phyloP scores from a whole-genome alignment of 2,113 vertebrate genomes.

The Nettapus auritus region DNA sequence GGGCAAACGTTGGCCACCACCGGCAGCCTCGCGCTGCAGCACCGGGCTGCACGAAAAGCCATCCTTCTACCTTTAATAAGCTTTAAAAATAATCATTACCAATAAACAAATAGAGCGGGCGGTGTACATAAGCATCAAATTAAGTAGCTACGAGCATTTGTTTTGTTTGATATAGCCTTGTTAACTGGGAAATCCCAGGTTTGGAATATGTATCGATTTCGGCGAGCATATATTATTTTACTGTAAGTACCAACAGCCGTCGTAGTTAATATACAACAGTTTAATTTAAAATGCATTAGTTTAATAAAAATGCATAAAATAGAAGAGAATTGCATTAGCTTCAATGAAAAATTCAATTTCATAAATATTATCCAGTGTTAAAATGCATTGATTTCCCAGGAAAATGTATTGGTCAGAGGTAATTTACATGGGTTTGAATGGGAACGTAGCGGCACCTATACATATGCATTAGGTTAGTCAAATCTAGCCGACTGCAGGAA shows the following conservation, averaged over 20 bases:
- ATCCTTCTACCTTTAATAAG: constrained; percentile 24
- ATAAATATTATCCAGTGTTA: constrained; percentile 84
- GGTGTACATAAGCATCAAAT: constrained; percentile 62
- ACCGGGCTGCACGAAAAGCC: background rate
- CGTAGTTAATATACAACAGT: constrained; percentile 82
- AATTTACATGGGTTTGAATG: constrained; percentile 78
- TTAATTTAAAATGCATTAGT: constrained; percentile 87
- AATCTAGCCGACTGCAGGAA: constrained; percentile 43
- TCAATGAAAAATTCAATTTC: constrained; percentile 82
- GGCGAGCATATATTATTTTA: constrained; percentile 78
- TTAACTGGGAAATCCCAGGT: constrained; percentile 70
- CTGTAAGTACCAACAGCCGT: constrained; percentile 79
- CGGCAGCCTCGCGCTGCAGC: background rate
- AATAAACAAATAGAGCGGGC: constrained; percentile 52
- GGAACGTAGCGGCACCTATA: constrained; percentile 58
- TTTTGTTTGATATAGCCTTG: constrained; percentile 66
- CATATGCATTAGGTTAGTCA: constrained; percentile 76
- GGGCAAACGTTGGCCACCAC: fast-evolving
- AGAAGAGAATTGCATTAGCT: constrained; percentile 81
- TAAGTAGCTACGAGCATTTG: constrained; percentile 51
- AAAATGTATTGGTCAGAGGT: constrained; percentile 79
- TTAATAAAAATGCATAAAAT: constrained; percentile 85
- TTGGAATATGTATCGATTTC: constrained; percentile 78
- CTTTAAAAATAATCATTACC: constrained; percentile 55
- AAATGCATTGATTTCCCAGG: constrained; percentile 83